Evolutionary conservation across 1,140 invertebrate genomes (phyloP).

Genomic region (Brachionus asplanchnoidis): DNA sequence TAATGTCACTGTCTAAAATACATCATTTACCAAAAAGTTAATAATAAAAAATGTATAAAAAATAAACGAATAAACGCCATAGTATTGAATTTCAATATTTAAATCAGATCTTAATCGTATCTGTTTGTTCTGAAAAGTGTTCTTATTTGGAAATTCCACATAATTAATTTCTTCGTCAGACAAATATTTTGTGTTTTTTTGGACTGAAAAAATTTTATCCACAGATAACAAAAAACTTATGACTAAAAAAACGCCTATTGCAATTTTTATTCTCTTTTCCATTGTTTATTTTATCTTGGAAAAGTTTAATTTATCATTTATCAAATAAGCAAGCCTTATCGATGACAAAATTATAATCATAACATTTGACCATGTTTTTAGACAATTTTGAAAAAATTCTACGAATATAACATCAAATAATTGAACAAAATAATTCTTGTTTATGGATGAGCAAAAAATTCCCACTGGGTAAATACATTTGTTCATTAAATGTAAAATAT

Average conservation of each 20-base stretch:
- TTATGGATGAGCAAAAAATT: not conserved
- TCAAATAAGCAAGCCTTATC: not conserved
- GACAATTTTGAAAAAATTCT: not conserved
- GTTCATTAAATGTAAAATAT: not conserved
- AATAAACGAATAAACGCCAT: not conserved
- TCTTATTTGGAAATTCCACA: not conserved
- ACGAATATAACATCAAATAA: not conserved
- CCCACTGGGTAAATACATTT: not conserved
- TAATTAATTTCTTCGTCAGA: not conserved
- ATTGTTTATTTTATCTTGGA: too few relatives aligned
- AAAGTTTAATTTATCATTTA: too few relatives aligned
- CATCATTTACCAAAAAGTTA: not conserved
- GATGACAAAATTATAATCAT: not conserved
- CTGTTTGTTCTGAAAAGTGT: not conserved
- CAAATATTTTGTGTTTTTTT: not conserved
- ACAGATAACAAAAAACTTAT: not conserved
- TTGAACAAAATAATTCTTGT: not conserved
- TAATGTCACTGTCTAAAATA: not conserved
- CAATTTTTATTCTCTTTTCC: not conserved
- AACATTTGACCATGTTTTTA: not conserved
- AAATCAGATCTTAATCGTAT: not conserved
- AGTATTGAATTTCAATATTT: not conserved
- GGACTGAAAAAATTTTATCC: not conserved
- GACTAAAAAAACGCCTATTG: not conserved
- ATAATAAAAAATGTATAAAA: not conserved